Evolutionary conservation across 2,888 invertebrate genomes (phyloP).

Genomic region (Euzetes globulus): DNA sequence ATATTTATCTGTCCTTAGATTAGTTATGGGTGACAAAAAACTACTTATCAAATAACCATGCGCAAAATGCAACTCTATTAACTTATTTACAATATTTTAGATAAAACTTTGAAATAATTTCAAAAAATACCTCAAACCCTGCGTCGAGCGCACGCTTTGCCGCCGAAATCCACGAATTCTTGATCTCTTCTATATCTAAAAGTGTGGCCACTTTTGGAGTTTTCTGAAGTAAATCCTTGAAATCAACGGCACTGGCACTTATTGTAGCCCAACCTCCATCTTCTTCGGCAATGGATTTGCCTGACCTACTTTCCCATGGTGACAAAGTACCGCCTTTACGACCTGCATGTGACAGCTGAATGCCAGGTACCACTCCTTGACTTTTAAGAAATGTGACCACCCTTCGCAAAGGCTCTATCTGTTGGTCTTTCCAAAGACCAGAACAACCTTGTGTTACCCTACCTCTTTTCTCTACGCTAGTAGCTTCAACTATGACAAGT

Average conservation of each 20-base stretch:
- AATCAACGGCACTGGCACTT: background rate
- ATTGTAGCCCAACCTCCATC: constrained; percentile 16
- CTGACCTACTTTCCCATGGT: background rate
- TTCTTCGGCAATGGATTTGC: background rate
- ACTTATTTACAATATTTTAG: background rate
- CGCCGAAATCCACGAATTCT: background rate
- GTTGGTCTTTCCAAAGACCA: constrained; percentile 27
- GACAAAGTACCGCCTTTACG: constrained; percentile 19
- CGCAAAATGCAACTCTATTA: constrained; percentile 25
- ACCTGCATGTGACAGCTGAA: constrained; percentile 19
- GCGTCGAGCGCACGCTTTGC: constrained; percentile 23
- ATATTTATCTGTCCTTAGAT: constrained; percentile 11
- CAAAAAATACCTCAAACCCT: constrained; percentile 12
- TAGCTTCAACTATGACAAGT: constrained; percentile 24
- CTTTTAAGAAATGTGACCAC: background rate
- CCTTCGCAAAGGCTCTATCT: background rate
- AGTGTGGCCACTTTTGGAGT: constrained; percentile 20
- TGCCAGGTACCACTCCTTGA: background rate
- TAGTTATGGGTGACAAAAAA: constrained; percentile 1
- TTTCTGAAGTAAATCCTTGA: background rate
- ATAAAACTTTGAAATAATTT: background rate
- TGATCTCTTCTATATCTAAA: constrained; percentile 1
- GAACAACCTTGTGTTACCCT: background rate
- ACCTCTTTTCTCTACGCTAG: background rate
- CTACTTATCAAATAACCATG: background rate